phyloP scores from a whole-genome alignment of 2,113 vertebrate species.

The Hemibagrus wyckioides region DNA sequence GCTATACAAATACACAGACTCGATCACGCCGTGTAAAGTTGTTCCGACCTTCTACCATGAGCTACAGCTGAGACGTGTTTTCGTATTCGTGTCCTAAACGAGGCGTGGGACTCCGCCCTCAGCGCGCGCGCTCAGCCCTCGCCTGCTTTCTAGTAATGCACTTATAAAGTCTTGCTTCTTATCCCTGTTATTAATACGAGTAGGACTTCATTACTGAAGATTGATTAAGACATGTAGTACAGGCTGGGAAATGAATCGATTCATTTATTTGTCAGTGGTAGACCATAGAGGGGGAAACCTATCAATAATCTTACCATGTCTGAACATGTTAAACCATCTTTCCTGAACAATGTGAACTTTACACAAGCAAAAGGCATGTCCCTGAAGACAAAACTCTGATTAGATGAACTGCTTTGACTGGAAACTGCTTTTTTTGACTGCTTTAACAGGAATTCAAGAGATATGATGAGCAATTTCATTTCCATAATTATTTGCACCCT shows the following conservation, averaged over 20 bases:
- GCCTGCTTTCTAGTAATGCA: not conserved
- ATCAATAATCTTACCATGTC: not conserved
- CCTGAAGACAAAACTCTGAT: not conserved
- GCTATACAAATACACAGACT: not conserved
- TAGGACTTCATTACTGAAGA: not conserved
- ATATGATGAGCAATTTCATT: not conserved
- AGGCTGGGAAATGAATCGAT: not conserved
- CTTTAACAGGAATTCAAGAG: not conserved
- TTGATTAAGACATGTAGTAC: not conserved
- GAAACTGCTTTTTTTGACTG: no score
- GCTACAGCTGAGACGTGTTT: not conserved
- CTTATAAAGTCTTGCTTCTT: not conserved
- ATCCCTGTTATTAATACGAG: not conserved
- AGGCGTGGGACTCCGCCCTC: conserved; percentile 26
- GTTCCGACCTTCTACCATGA: not conserved
- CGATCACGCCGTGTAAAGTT: not conserved
- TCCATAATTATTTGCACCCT: not conserved
- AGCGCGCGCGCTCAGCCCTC: not conserved
- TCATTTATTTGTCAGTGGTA: not conserved
- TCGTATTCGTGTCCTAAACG: not conserved
- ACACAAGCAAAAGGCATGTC: not conserved
- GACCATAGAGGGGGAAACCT: not conserved
- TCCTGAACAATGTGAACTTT: not conserved
- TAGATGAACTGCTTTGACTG: not conserved
- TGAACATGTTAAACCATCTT: not conserved